Percentiles rank a stretch among this genome's conserved stretches.
Conservation (phyloP, 2,113 vertebrate genomes). For the Melanerpes aurifrons region DNA sequence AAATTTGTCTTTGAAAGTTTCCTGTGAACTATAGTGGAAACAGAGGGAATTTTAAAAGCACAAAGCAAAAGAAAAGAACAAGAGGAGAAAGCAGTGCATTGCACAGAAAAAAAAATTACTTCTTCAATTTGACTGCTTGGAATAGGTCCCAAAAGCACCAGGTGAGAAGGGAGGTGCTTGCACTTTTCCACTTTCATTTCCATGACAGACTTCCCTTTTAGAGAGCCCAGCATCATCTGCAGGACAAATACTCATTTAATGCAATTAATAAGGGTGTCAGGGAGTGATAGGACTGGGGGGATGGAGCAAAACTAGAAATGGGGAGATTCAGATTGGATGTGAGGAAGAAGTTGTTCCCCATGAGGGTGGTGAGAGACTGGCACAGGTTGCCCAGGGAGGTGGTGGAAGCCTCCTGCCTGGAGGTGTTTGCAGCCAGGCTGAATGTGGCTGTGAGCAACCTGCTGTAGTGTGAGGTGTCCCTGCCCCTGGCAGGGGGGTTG, state of each 20-base stretch:
- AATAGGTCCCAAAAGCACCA: not conserved
- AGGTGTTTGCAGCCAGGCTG: no score
- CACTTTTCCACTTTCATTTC: not conserved
- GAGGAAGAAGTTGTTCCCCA: no score
- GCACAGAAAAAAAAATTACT: not conserved
- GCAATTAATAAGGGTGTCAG: not conserved
- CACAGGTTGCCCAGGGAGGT: no score
- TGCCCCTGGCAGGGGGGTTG: no score
- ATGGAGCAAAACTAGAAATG: no score
- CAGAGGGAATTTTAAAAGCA: not conserved
- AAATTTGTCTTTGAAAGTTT: conserved; percentile 15
- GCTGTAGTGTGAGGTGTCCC: no score
- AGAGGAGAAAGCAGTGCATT: not conserved
- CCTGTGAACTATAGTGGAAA: conserved; percentile 2
- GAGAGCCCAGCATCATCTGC: not conserved
- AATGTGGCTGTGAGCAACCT: no score
- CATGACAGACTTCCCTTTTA: not conserved
- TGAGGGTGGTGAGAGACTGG: no score
- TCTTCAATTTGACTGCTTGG: not conserved
- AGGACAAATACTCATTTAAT: not conserved
- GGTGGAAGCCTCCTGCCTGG: no score
- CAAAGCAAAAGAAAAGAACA: not conserved
- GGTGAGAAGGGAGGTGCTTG: not conserved
- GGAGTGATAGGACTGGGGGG: no score
- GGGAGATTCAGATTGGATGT: no score